Evolutionary conservation across 1,140 invertebrate genomes (phyloP).

Genomic region (Steinernema khuongi): DNA sequence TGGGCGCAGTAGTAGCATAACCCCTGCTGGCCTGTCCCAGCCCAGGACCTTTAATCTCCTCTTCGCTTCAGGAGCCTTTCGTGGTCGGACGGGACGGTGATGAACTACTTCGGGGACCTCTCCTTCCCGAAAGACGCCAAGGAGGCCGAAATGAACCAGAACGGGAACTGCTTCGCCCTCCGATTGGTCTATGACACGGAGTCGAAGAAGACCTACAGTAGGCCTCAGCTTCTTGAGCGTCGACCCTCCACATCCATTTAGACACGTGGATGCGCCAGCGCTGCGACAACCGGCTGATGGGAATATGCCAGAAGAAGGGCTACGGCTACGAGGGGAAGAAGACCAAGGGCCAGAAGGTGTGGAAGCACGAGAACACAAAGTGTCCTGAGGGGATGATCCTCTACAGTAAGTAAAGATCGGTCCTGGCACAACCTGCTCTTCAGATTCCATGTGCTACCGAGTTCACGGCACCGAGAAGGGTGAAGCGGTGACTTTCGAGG

Average conservation of each 20-base stretch:
- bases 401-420: not conserved
- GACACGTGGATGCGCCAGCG: not conserved
- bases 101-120: not conserved
- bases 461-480: not conserved
- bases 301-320: not conserved
- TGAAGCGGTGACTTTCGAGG: not conserved
- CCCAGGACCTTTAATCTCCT: too few relatives aligned
- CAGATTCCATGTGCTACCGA: not conserved
- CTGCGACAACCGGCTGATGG: constrained; percentile 14
- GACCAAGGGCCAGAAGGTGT: not conserved
- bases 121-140: not conserved
- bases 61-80: not conserved
- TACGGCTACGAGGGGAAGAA: not conserved
- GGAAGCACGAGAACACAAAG: not conserved
- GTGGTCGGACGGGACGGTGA: not conserved
- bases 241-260: not conserved
- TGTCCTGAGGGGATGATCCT: not conserved
- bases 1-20: too few relatives aligned
- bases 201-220: not conserved
- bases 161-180: not conserved
- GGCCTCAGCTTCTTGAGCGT: not conserved
- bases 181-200: not conserved
- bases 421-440: not conserved
- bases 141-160: not conserved
- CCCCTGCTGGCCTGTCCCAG: too few relatives aligned